Conservation (phyloP, 2,113 vertebrate genomes). For the Suncus etruscus region DNA sequence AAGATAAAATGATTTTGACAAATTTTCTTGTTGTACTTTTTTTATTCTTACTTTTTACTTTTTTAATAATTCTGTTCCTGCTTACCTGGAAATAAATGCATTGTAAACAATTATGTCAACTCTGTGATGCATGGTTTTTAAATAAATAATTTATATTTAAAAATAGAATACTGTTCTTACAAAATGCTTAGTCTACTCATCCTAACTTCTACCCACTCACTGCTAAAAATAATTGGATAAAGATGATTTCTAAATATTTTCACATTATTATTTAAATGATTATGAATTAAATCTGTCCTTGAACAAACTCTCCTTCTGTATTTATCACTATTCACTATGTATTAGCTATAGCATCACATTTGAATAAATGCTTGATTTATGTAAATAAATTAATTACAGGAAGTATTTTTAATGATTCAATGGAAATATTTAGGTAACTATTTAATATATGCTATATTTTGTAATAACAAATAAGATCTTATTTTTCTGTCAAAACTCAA, state of each 20-base stretch:
- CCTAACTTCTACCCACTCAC: background rate
- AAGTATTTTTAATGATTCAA: slow-evolving; percentile 9
- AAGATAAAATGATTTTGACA: no score
- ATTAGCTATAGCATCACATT: background rate
- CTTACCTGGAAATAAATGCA: no score
- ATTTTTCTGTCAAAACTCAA: slow-evolving; percentile 8
- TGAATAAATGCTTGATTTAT: background rate
- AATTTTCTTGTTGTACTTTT: no score
- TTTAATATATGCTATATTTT: background rate
- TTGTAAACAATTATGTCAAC: no score
- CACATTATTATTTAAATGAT: background rate
- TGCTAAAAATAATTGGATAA: background rate
- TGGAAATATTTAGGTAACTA: background rate
- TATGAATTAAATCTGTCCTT: background rate
- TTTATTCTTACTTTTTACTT: no score
- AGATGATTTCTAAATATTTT: slow-evolving; percentile 31
- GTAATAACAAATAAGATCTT: slow-evolving; percentile 14
- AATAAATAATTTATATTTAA: background rate
- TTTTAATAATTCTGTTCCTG: no score
- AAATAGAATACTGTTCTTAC: background rate
- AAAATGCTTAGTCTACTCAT: background rate
- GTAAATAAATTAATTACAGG: background rate
- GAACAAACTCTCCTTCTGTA: slow-evolving; percentile 18
- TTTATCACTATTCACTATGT: background rate
- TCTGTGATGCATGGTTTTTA: no score